Percentiles rank a stretch among this genome's conserved stretches.
phyloP scores from a whole-genome alignment of 2,113 vertebrate genomes.

The Heliornis fulica region DNA sequence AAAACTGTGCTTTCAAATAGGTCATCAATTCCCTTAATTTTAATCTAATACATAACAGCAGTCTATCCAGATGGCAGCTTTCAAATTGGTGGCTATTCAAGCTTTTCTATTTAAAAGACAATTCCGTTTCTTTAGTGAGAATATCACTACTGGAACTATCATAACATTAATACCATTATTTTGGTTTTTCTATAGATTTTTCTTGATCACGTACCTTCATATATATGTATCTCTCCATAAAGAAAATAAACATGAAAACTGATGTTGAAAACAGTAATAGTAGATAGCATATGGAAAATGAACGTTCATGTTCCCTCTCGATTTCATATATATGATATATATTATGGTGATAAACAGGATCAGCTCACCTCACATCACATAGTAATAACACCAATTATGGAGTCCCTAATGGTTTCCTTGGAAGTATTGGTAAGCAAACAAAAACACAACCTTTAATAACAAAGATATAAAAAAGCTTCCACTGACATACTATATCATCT shows the following conservation, averaged over 20 bases:
- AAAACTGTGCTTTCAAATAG: neutral
- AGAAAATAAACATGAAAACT: neutral
- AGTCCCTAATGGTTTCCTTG: neutral
- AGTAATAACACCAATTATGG: neutral
- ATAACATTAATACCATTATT: neutral
- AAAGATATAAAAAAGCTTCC: neutral
- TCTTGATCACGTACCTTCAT: neutral
- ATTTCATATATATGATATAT: neutral
- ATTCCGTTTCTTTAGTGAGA: neutral
- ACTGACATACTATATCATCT: neutral
- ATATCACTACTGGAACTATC: neutral
- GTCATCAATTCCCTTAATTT: neutral
- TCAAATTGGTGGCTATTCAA: neutral
- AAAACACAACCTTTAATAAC: neutral
- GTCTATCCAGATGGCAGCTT: neutral
- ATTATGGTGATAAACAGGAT: neutral
- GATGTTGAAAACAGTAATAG: neutral
- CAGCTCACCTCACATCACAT: neutral
- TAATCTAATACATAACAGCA: neutral
- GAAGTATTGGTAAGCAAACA: neutral
- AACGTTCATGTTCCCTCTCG: neutral
- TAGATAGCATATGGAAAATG: neutral
- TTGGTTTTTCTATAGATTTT: neutral
- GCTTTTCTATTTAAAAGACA: neutral
- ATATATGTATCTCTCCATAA: neutral